Evolutionary conservation across 1,140 invertebrate species (phyloP), one percentile per base, ranked within the genome.

Genomic region (Hylyphantes graminicola): DNA sequence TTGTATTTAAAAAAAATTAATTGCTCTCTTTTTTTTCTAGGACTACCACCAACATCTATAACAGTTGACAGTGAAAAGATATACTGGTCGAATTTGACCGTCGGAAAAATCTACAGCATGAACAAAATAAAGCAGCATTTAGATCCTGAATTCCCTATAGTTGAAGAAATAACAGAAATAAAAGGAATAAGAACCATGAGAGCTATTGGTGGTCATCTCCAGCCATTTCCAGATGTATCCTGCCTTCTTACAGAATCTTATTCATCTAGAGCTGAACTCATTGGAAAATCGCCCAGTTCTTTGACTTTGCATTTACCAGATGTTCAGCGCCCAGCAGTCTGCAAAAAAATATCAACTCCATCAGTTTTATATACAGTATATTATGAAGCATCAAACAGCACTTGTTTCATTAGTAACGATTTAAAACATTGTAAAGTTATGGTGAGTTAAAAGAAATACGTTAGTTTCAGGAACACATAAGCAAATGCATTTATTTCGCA

Each of bases 181-280:
- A 48, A 80, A 55, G 87, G 87, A 54, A 86, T 90, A 8, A 77
- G 86, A 64, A 88, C 93, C 87, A 93, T 96, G 19, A 89, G 92
- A 87, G 93, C 94, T 0, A 90, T 94, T 85, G 94, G 95, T 17
- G 90, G 92, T 57, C 93, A 93, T n/a, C 90, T 94, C 21, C 95
- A 96, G 88, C 93, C 94, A 0, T 94, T 94, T 89, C 95, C 94
- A 51, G 91, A 89, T 88, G 86, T 91, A n/a, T 90, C 92, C 10
- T 96, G 95, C 87, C 88, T 96, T 2, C 91, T 92, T 67, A 94
- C 94, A 0, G 90, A 90, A 76, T 89, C 92, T 86, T 89, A 91
- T 63, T 86, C 89, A 15, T 91, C 91, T 21, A 81, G 55, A 8
- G 86, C 89, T 6, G 50, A 61, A 3, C 80, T 93, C 0, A 76